Percentiles rank a stretch among this genome's conserved stretches.
Evolutionary conservation across 2,888 invertebrate genomes (phyloP).

Genomic region (Tubulanus polymorphus): DNA sequence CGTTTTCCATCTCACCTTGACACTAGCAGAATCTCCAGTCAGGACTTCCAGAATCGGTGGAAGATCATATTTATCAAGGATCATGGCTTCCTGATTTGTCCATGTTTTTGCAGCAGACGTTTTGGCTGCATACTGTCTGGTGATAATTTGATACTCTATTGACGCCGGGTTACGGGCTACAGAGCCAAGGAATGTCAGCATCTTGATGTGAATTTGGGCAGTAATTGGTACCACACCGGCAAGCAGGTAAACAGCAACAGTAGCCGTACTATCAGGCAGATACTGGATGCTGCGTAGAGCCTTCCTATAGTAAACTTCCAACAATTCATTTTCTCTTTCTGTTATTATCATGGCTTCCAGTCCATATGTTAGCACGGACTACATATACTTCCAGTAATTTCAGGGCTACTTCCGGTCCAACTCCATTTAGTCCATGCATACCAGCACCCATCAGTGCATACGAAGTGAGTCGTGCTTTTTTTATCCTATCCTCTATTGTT

Average conservation of each 20-base stretch:
- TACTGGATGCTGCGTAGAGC: neutral
- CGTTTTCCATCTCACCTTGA: no score
- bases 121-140: neutral
- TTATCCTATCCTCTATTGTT: no score
- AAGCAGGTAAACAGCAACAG: neutral
- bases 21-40: no score
- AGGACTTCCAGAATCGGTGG: no score
- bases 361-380: constrained; percentile 3
- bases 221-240: neutral
- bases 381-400: neutral
- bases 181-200: neutral
- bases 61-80: no score
- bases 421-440: neutral
- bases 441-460: neutral
- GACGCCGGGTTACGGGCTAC: neutral
- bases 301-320: neutral
- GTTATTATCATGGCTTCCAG: constrained; percentile 1
- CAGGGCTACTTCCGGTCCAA: neutral
- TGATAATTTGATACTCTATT: neutral
- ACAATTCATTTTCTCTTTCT: neutral
- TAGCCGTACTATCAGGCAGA: neutral
- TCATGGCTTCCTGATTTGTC: no score
- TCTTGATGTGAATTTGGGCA: neutral
- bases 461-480: neutral
- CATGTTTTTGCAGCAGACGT: neutral